Evolutionary conservation across 2,113 vertebrate species (phyloP).

Genomic region (Osmerus mordax): DNA sequence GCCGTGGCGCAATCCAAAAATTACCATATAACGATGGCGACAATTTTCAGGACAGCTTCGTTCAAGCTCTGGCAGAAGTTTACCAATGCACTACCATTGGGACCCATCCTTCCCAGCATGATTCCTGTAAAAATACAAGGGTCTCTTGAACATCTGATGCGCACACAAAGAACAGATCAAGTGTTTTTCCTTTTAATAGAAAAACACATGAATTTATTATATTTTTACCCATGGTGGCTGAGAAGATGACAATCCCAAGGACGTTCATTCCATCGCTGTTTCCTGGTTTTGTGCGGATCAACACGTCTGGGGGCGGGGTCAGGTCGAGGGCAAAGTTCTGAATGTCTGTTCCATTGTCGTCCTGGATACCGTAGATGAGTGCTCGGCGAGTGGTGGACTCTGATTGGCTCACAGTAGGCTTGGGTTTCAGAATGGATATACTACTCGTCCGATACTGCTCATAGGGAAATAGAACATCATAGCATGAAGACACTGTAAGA

Average conservation of each 20-base stretch:
- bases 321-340: slow-evolving; percentile 93
- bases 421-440: slow-evolving; percentile 77
- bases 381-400: slow-evolving; percentile 74
- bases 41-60: slow-evolving; percentile 93
- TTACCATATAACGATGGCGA: slow-evolving; percentile 94
- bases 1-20: slow-evolving; percentile 8
- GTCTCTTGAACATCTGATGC: not conserved
- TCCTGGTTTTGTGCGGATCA: slow-evolving; percentile 85
- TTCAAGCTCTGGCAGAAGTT: slow-evolving; percentile 98
- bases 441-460: slow-evolving; percentile 92
- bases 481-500: not conserved
- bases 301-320: slow-evolving; percentile 87
- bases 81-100: slow-evolving; percentile 87
- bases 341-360: slow-evolving; percentile 84
- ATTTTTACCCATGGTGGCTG: slow-evolving; percentile 89
- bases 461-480: not conserved
- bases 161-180: not conserved
- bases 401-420: slow-evolving; percentile 54
- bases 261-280: slow-evolving; percentile 97
- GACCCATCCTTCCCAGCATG: slow-evolving; percentile 96
- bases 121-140: slow-evolving; percentile 75
- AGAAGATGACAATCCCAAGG: slow-evolving; percentile 95
- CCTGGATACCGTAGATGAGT: slow-evolving; percentile 87
- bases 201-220: not conserved
- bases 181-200: not conserved